Evolutionary conservation across 2,888 invertebrate genomes (phyloP), one percentile per base, ranked within the genome.

Genomic region (Rhamphomyia laevipes): DNA sequence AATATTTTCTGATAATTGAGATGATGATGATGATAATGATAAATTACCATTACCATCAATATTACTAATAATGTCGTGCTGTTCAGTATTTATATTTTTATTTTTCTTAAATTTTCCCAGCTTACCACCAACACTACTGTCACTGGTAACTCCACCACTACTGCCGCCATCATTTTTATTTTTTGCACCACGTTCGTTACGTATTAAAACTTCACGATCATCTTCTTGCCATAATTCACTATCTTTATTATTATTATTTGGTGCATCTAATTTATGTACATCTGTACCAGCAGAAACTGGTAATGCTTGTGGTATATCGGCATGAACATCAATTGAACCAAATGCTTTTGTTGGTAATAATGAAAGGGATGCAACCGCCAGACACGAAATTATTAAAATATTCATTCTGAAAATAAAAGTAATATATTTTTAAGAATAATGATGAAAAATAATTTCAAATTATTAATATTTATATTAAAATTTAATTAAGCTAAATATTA

Each of bases 191-290:
- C 88, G 78, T 66, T 83, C 83, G 63, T 80, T 86, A 63, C 88
- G 81, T 60, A 86, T 82, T 57, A 86, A 78, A 51, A 86, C 80
- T 67, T 86, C 87, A 63, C 81, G 84, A 62, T 85, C 84, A 61
- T 81, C 81, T 63, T 86, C 86, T 64, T 86, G 84, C 80, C 80
- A 81, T 51, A 84, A 80, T 72, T 87, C 86, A 9, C 83, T 83
- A 59, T 66, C 43, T 61, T 60, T 46, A 64, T 56, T 37, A 45
- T 47, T 52, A 66, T 66, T 43, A 68, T 68, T 59, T 66, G 23
- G 23, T 27, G 7, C 23, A 27, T 27, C 23, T 7, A 27, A 27
- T 27, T 27, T 27, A 27, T 27, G 4, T 27, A 27, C 7, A 27
- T 27, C 7, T 27, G 4, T 27, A 27, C 9, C 9, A 27, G 6